Evolutionary conservation across 2,888 invertebrate species (phyloP).

Genomic region (Melanargia galathea): DNA sequence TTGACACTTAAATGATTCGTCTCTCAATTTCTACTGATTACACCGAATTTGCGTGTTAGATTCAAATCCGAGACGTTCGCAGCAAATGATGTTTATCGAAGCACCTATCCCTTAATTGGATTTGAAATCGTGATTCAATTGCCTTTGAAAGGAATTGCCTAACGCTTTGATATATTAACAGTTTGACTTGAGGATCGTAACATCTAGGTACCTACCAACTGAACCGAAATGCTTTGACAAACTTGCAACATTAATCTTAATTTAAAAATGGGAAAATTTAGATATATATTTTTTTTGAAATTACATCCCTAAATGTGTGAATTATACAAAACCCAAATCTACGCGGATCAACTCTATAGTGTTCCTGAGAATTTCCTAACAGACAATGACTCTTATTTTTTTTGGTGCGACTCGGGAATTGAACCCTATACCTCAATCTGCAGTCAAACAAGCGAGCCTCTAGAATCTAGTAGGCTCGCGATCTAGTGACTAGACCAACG

Average conservation of each 20-base stretch:
- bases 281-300: too few relatives aligned
- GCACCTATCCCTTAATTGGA: slow-evolving; percentile 41
- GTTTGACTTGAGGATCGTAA: slow-evolving; percentile 50
- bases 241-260: slow-evolving; percentile 6
- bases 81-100: slow-evolving; percentile 36
- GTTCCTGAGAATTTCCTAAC: too few relatives aligned
- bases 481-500: too few relatives aligned
- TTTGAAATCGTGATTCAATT: slow-evolving; percentile 53
- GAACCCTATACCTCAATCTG: too few relatives aligned
- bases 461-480: too few relatives aligned
- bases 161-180: slow-evolving; percentile 70
- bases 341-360: too few relatives aligned
- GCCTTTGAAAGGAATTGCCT: slow-evolving; percentile 47
- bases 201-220: slow-evolving; percentile 6
- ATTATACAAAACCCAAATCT: too few relatives aligned
- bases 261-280: neutral
- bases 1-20: neutral
- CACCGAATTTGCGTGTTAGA: neutral
- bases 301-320: too few relatives aligned
- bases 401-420: too few relatives aligned
- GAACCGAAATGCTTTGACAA: slow-evolving; percentile 3
- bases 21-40: neutral
- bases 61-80: neutral
- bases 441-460: too few relatives aligned
- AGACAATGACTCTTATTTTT: too few relatives aligned